Conservation (phyloP, 2,113 vertebrate genomes). For the Erpornis zantholeuca region DNA sequence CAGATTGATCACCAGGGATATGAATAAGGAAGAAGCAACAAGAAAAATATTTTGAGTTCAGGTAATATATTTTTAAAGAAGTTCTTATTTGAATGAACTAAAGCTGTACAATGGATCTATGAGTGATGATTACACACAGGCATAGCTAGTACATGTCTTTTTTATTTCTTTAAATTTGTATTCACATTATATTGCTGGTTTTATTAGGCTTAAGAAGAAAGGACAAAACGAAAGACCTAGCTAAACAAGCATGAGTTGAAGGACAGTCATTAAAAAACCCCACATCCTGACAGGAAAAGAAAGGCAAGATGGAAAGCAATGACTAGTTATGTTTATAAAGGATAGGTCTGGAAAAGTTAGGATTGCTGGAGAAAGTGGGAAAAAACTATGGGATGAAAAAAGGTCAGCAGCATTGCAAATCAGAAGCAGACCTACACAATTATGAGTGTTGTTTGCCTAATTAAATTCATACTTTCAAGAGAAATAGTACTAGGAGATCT, state of each 20-base stretch:
- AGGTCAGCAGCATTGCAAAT: not conserved
- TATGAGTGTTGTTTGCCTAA: not conserved
- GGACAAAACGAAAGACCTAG: not conserved
- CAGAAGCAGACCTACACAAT: not conserved
- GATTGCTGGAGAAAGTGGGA: not conserved
- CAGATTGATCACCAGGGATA: not conserved
- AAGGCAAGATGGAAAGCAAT: not conserved
- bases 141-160: not conserved
- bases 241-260: not conserved
- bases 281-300: not conserved
- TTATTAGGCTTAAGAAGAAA: not conserved
- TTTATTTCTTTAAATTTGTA: not conserved
- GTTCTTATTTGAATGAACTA: not conserved
- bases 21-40: not conserved
- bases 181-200: not conserved
- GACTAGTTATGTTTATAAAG: not conserved
- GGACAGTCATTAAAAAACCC: accelerated
- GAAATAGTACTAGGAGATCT: not conserved
- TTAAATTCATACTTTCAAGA: not conserved
- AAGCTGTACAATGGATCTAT: not conserved
- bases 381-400: not conserved
- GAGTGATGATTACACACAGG: not conserved
- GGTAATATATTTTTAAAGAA: not conserved
- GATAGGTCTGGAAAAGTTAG: not conserved
- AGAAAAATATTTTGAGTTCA: not conserved